These are phyloP conservation scores for Cydia pomonella DNA, from an alignment of 1,140 invertebrate genomes.

Conservation along the genomic window DNA sequence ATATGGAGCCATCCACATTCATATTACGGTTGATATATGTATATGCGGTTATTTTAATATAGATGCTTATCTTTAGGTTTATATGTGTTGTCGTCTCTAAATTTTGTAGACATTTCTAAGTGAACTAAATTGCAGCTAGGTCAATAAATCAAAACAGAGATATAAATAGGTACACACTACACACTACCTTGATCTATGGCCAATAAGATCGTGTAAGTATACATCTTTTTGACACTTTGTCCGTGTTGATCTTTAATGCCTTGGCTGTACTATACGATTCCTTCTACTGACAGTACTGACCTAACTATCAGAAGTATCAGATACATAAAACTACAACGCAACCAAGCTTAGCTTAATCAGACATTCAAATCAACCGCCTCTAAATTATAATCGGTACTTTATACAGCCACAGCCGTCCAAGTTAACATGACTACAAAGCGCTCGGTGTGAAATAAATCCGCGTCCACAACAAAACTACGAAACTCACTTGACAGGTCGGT, in stretches of 20 bases:
- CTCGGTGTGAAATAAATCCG: constrained; percentile 49
- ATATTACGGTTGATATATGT: background rate
- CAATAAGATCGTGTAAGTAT: too few species aligned
- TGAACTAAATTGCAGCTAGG: too few species aligned
- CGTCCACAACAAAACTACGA: constrained; percentile 39
- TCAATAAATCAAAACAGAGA: too few species aligned
- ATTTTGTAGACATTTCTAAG: too few species aligned
- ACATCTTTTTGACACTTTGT: too few species aligned
- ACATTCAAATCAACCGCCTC: background rate
- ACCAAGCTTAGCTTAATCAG: constrained; percentile 16
- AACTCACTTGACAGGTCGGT: constrained; percentile 47
- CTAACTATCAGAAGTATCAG: background rate
- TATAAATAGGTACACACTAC: too few species aligned
- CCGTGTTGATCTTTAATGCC: background rate
- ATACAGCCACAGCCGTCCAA: background rate
- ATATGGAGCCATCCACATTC: background rate
- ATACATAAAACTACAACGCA: constrained; percentile 42
- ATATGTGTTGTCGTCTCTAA: too few species aligned
- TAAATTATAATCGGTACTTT: background rate
- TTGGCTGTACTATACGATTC: background rate
- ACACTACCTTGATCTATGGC: too few species aligned
- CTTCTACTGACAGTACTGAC: background rate
- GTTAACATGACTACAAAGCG: constrained; percentile 21
- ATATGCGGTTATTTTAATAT: too few species aligned
- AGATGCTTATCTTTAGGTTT: too few species aligned